phyloP scores from a whole-genome alignment of 2,888 invertebrate species.

The Orthosia gothica region DNA sequence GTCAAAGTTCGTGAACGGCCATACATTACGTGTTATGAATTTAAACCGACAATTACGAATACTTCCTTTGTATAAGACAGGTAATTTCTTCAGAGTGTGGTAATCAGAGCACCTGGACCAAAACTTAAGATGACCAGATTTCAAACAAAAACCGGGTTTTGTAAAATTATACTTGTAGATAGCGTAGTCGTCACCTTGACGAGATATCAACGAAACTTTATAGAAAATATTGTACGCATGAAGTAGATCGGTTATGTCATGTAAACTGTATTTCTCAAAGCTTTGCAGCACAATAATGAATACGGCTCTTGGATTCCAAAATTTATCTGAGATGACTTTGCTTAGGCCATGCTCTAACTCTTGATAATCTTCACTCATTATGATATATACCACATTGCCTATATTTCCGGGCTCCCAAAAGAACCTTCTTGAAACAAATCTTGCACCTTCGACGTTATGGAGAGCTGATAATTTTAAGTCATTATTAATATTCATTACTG shows the following conservation, averaged over 20 bases:
- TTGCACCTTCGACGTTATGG: too few relatives aligned
- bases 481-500: conserved; percentile 67
- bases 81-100: not conserved
- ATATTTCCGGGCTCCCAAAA: too few relatives aligned
- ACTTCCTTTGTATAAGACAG: not conserved
- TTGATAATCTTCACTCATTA: too few relatives aligned
- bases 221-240: too few relatives aligned
- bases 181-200: conserved; percentile 44
- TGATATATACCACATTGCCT: too few relatives aligned
- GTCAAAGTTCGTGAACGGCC: conserved; percentile 71
- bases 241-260: too few relatives aligned
- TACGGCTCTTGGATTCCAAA: too few relatives aligned
- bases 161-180: conserved; percentile 61
- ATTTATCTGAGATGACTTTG: too few relatives aligned
- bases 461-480: conserved; percentile 59
- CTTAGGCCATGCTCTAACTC: too few relatives aligned
- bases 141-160: conserved; percentile 57
- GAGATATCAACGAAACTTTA: conserved; percentile 37
- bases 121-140: conserved; percentile 48
- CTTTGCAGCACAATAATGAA: too few relatives aligned
- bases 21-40: conserved; percentile 66
- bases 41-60: conserved; percentile 63
- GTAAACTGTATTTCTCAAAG: too few relatives aligned
- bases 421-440: too few relatives aligned
- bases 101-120: conserved; percentile 52